A percentile compares a stretch with the other conserved stretches of the same genome.
Evolutionary conservation across 2,113 vertebrate species (phyloP).

Genomic region (Nothoprocta perdicaria): DNA sequence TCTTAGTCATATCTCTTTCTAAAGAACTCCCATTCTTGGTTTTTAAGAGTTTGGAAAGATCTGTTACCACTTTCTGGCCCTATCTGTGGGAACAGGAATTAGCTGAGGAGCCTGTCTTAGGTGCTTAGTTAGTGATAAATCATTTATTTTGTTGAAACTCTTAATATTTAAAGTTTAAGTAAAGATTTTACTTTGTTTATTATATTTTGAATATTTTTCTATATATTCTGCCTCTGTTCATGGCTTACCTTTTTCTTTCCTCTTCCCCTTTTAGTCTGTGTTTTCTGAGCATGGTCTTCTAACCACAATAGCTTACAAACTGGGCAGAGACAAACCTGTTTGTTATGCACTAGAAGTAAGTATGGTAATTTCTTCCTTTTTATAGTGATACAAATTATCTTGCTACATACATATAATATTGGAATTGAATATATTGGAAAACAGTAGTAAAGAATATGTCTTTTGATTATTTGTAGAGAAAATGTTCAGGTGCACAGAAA

Average conservation of each 20-base stretch:
- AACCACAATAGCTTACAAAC: conserved; percentile 93
- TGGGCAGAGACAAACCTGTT: conserved; percentile 85
- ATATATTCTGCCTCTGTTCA: neutral
- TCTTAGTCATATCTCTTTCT: neutral
- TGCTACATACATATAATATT: too few species aligned
- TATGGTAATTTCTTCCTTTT: neutral
- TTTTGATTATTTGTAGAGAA: neutral
- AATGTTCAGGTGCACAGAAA: neutral
- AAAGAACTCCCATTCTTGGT: neutral
- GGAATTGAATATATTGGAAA: too few species aligned
- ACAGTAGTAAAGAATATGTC: too few species aligned
- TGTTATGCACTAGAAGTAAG: conserved; percentile 92
- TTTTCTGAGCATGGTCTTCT: conserved; percentile 93
- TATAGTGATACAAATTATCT: neutral
- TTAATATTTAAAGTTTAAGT: neutral
- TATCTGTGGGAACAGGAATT: neutral
- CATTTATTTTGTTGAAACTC: neutral
- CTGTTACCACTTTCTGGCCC: neutral
- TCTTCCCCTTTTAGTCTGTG: conserved; percentile 77
- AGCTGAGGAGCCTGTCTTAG: neutral
- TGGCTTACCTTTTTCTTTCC: neutral
- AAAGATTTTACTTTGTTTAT: neutral
- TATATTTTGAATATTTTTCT: neutral
- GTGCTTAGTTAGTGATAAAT: neutral
- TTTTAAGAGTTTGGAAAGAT: neutral